Conservation (phyloP, 1,140 invertebrate species). For the Sycobia sp. region DNA sequence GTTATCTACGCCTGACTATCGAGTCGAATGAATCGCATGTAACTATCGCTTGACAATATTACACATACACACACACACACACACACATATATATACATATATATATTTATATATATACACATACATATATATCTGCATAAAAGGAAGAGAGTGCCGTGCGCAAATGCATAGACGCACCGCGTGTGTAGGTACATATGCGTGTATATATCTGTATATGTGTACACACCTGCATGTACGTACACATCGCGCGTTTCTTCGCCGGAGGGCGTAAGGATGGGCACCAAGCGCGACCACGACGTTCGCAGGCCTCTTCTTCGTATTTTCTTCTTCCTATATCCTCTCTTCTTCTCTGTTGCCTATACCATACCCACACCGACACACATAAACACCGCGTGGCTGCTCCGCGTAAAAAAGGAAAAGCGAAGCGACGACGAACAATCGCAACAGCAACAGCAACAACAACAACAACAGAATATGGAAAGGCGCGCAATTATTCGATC, state of each 20-base stretch:
- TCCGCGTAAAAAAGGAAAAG: no score
- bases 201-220: constrained; percentile 1
- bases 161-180: background rate
- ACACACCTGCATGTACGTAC: background rate
- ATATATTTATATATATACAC: background rate
- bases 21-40: constrained; percentile 22
- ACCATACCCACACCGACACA: no score
- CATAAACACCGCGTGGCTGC: no score
- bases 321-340: no score
- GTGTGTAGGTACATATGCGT: no score
- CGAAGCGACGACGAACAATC: no score
- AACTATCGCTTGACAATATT: constrained; percentile 31
- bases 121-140: background rate
- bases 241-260: background rate
- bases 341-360: no score
- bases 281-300: no score
- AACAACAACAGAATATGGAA: no score
- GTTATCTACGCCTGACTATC: background rate
- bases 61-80: constrained; percentile 4
- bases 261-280: no score
- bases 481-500: background rate
- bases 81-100: background rate
- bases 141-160: background rate
- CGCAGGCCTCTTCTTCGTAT: no score
- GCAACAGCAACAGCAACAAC: no score